Evolutionary conservation across 2,113 vertebrate genomes (phyloP), one percentile per base, ranked within the genome.

Genomic region (Todiramphus saurophagus): DNA sequence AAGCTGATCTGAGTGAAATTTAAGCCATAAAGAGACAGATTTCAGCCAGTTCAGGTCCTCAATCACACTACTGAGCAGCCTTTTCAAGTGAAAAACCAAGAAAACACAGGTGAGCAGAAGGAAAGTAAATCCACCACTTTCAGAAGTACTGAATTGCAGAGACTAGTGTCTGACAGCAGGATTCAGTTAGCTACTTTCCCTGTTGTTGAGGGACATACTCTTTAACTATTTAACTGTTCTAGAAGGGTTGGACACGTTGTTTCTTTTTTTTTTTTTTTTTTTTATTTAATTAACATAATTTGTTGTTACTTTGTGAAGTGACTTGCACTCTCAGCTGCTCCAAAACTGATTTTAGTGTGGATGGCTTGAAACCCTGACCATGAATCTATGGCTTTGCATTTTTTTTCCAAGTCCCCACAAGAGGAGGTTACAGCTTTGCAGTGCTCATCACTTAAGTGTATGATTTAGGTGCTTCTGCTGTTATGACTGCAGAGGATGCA

Each of bases 91-190:
- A 87, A 30, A 11, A 64, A 73, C 15, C 1, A 9, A 53, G 76
- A 80, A 90, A 88, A 43, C 19, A 66, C 28, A 82, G 25, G 37
- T 67, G 46, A 92, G 39, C 0, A 1, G 75, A 51, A 76, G 50
- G 37, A 89, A 81, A 63, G 37, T 37, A 95, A 73, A 70, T 50
- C 87, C 46, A 70, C 28, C 16, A 67, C 72, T 78, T 81, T 67
- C 56, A 63, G 56, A 41, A 33, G 77, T 59, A 87, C 60, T 89
- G 84, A 91, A 63, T n/a, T 84, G 75, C n/a, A 90, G 79, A 95
- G 28, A 17, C 78, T 23, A 9, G 33, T 76, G 37, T 73, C 58
- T 76, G 63, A 79, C 72, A 70, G 56, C 28, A 66, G 84, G 56
- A 74, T 93, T 87, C 66, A 33, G 13, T 84, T 59, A 93, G 73